Evolutionary conservation across 2,888 invertebrate genomes (phyloP), one percentile per base, ranked within the genome.

Genomic region (Eristalis arbustorum): DNA sequence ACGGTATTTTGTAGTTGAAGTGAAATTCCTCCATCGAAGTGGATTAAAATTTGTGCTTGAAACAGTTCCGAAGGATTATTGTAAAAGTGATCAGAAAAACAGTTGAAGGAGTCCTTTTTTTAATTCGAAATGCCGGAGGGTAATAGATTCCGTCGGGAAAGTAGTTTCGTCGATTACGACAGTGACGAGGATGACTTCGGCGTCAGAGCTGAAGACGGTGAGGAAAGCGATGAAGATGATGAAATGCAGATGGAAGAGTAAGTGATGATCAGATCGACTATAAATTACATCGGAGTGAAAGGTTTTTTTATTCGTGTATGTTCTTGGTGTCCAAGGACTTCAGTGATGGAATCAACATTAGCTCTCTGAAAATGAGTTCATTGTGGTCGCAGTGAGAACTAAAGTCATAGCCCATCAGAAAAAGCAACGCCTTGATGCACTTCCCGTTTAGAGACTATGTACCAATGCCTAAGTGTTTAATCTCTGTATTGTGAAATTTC

Each of bases 161-260:
- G 5, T 10, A 42, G 42, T 59, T 83, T 87, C 22, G 90, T 91
- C 69, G 92, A 91, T 84, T 89, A 92, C 77, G 92, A 91, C 82
- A 91, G 90, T 84, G 91, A 91, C 49, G 92, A 92, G 59, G 92
- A 92, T 88, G 91, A 91, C 22, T 88, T 89, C 56, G 89, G 79
- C 88, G 91, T 85, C 72, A 89, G 71, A 56, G 89, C 88, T 0
- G 89, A 91, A 23, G 90, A 89, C 4, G 72, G 88, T 3, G 89
- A 89, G 0, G 89, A 89, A 18, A 89, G 89, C 1, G 34, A 25
- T 22, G 89, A 89, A 71, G 91, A 84, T 11, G 90, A 91, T 37
- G 91, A 92, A 28, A 89, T 92, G 73, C 91, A 92, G 78, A 89
- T 91, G 89, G 88, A 90, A 72, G 92, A 92, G 78, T 92, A 90